Evolutionary conservation across 2,888 invertebrate species (phyloP), one percentile per base, ranked within the genome.

Genomic region (Macaria notata): DNA sequence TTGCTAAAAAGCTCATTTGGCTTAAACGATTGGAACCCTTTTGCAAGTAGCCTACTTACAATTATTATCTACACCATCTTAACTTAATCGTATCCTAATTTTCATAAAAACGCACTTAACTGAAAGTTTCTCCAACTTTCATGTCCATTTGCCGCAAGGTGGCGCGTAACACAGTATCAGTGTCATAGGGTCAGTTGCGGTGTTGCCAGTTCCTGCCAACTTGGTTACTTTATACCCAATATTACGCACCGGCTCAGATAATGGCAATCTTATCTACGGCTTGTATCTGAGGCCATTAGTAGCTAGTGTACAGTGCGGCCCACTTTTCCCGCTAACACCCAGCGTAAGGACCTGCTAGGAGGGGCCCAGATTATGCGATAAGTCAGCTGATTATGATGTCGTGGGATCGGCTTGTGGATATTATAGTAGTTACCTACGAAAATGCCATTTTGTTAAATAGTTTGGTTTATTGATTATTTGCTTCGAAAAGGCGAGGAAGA

Each of bases 231-330:
- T 54, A 54, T 66, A 68, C 69, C 65, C 70, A 63, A 68, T 66
- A 69, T 71, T 65, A 71, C 63, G 56, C 61, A 57, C 49, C 46
- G 59, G 46, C 59, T 59, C 62, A 63, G 81, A 78, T 80, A 80
- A 75, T 80, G 66, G 70, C 67, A 67, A 82, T 81, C 81, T 84
- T 86, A 88, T 85, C 86, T 67, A 61, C 64, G 65, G 61, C 68
- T 73, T 72, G 81, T 83, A 85, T 83, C 83, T 69, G 71, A 72
- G 75, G 66, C 86, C 78, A 85, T 87, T 87, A 86, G 78, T 70
- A 49, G 9, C 29, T 42, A 46, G 9, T 9, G 19, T 50, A 50
- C 19, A 43, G 19, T 46, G 30, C 82, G 84, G 76, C 88, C 86
- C 81, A 89, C 89, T 89, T 89, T 89, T 88, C 84, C 88, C 75